Percentiles rank a stretch among this genome's conserved stretches.
phyloP scores from a whole-genome alignment of 1,140 invertebrate species.

The Drosophila simulans region DNA sequence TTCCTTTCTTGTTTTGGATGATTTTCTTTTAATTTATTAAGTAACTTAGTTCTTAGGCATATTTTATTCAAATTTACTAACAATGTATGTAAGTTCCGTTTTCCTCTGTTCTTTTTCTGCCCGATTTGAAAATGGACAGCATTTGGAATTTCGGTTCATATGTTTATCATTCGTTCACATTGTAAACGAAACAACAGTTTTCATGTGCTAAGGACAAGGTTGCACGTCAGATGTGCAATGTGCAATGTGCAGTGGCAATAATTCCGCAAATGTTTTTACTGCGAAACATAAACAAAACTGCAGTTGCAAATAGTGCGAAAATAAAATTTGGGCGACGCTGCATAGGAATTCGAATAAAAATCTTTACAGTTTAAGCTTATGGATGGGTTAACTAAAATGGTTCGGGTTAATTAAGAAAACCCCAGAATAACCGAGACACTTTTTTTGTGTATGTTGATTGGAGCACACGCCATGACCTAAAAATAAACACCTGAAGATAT shows the following conservation, averaged over 20 bases:
- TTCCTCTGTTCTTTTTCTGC: constrained; percentile 3
- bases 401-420: neutral
- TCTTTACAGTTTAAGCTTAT: neutral
- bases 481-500: constrained; percentile 64
- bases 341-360: neutral
- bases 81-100: neutral
- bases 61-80: too few relatives aligned
- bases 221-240: constrained; percentile 49
- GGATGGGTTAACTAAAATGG: neutral
- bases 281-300: constrained; percentile 73
- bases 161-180: constrained; percentile 50
- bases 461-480: constrained; percentile 74
- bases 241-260: constrained; percentile 37
- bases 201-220: constrained; percentile 81
- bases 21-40: too few relatives aligned
- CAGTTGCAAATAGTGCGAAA: constrained; percentile 52
- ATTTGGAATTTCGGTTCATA: constrained; percentile 38
- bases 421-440: constrained; percentile 37
- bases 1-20: too few relatives aligned
- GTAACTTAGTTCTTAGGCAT: too few relatives aligned
- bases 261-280: constrained; percentile 66
- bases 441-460: constrained; percentile 19
- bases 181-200: constrained; percentile 60
- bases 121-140: constrained; percentile 37
- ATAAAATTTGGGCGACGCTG: constrained; percentile 43